Evolutionary conservation across 37 sponge, comb jelly and placozoan species (phyloP), one percentile per base, ranked within the genome.

Genomic region (Mnemiopsis leidyi): DNA sequence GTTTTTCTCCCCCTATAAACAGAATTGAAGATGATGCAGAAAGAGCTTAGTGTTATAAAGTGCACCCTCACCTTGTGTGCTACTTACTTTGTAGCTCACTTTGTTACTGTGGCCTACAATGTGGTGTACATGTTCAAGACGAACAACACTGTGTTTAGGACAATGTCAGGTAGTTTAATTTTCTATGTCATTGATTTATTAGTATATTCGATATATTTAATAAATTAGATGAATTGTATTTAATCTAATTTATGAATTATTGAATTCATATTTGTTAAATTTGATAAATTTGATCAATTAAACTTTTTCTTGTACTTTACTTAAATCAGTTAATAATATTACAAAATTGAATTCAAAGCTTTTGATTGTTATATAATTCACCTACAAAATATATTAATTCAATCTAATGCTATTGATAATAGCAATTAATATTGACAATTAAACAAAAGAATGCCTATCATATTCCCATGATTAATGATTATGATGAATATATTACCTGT

Each of bases 71-170:
- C 75, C 3, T 25, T 71, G 26, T 71, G 75, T 71, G 75, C 75
- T 71, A 71, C 75, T 2, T 71, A 71, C 30, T 28, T 71, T 71
- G 75, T 71, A 28, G 75, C 75, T 71, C 75, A 71, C 30, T 71
- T 71, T 71, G 75, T 71, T 29, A 71, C 75, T 5, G 75, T 71
- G 75, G 75, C 75, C 20, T 71, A 71, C 30, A 71, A 71, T 71
- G 75, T 71, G 7, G 75, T 71, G 7, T 71, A 71, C 75, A 71
- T 71, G 75, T 71, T 71, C 75, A 5, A 71, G 30, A 71, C 75
- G 20, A 28, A 71, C 20, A 71, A 71, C 75, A 71, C 75, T 18
- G 75, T 71, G n/a, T 71, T 71, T 25, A 71, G 30, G 30, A 71
- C 75, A 5, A 71, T 71, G 75, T n/a, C 75, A 71, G 75, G 75